These are phyloP conservation scores for Paracyclopina nana DNA, from an alignment of 1,140 invertebrate species.

Conservation along the genomic window DNA sequence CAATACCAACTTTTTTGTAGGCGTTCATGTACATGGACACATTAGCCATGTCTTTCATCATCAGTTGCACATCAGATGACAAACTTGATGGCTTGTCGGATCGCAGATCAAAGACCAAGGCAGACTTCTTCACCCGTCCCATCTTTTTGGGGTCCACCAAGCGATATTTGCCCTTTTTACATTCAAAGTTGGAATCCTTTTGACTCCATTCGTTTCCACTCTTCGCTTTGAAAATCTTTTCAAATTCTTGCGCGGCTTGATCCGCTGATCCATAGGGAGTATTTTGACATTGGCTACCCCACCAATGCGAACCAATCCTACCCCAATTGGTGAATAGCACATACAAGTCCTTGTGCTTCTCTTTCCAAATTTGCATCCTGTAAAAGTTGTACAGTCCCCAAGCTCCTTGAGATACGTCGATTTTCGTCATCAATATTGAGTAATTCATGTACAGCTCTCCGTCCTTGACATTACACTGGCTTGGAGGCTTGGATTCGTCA, in stretches of 20 bases:
- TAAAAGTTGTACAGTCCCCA: conserved; percentile 36
- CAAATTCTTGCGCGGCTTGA: conserved; percentile 32
- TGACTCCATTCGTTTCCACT: conserved; percentile 32
- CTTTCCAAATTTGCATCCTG: conserved; percentile 29
- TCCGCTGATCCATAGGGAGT: conserved; percentile 29
- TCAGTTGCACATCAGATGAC: conserved; percentile 22
- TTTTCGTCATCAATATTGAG: conserved; percentile 30
- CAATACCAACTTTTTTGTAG: conserved; percentile 17
- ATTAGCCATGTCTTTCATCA: conserved; percentile 25
- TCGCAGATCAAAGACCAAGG: conserved; percentile 9
- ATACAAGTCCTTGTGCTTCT: conserved; percentile 29
- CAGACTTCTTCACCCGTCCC: conserved; percentile 18
- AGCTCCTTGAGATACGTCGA: conserved; percentile 28
- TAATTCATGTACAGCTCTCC: conserved; percentile 24
- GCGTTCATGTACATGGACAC: conserved; percentile 23
- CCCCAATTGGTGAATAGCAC: conserved; percentile 35
- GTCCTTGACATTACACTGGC: conserved; percentile 19
- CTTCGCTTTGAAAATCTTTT: conserved; percentile 33
- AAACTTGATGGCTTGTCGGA: conserved; percentile 24
- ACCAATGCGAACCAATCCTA: conserved; percentile 26
- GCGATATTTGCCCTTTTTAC: conserved; percentile 29
- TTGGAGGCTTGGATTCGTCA: conserved; percentile 20
- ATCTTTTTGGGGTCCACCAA: conserved; percentile 25
- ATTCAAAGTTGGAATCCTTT: conserved; percentile 25
- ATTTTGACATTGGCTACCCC: conserved; percentile 30